A percentile compares a stretch with the other conserved stretches of the same genome.
Conservation (phyloP, 2,888 invertebrate genomes). For the Oxyscelio sp. region DNA sequence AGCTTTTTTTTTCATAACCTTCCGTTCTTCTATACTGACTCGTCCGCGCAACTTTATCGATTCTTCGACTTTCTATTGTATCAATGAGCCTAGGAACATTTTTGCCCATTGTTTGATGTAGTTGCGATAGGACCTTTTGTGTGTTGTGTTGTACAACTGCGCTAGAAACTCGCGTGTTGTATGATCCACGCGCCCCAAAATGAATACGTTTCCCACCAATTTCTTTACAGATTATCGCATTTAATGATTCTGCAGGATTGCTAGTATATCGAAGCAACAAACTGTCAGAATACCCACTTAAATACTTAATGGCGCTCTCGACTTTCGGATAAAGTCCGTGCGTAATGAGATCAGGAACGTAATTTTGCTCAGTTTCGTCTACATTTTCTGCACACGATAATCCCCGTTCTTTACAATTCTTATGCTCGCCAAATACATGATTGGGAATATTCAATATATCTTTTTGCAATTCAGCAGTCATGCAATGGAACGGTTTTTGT, state of each 20-base stretch:
- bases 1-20: not conserved
- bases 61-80: not conserved
- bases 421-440: conserved; percentile 34
- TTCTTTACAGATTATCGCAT: conserved; percentile 31
- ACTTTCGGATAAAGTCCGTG: conserved; percentile 10
- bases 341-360: not conserved
- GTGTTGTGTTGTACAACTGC: not conserved
- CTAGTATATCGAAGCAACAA: conserved; percentile 37
- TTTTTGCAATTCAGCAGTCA: not conserved
- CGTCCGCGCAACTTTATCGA: no score
- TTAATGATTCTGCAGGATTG: conserved; percentile 41
- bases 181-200: conserved; percentile 12
- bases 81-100: no score
- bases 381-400: not conserved
- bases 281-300: conserved; percentile 28
- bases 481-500: not conserved
- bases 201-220: conserved; percentile 43
- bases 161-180: not conserved
- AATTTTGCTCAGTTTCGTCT: no score
- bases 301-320: not conserved
- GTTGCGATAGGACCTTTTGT: not conserved
- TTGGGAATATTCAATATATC: conserved; percentile 6
- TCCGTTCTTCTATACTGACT: not conserved
- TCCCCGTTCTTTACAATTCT: not conserved
- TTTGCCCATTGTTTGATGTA: no score